phyloP scores from a whole-genome alignment of 2,797 vertebrate genomes.

The Esox lucius region DNA sequence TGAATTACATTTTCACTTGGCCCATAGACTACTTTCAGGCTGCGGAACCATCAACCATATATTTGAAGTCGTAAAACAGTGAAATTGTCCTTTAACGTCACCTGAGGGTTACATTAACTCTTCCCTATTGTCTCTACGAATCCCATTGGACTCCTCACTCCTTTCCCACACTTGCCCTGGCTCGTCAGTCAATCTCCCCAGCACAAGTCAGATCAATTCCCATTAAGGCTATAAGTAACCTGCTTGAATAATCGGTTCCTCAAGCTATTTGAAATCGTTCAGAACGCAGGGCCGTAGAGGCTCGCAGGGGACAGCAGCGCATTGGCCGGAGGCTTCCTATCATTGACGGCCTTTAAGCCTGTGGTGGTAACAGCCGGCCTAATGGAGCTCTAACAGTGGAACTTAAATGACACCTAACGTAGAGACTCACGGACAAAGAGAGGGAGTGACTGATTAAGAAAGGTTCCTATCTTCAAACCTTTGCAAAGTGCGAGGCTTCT shows the following conservation, averaged over 20 bases:
- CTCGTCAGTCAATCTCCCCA: neutral
- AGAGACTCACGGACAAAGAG: neutral
- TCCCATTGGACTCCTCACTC: neutral
- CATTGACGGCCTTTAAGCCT: neutral
- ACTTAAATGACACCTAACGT: neutral
- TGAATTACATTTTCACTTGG: too few relatives aligned
- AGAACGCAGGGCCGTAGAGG: slow-evolving; percentile 24
- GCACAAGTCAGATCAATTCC: slow-evolving; percentile 60
- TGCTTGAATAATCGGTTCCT: slow-evolving; percentile 58
- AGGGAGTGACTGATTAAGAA: neutral
- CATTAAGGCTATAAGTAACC: slow-evolving; percentile 64
- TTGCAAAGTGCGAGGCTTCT: too few relatives aligned
- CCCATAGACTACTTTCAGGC: too few relatives aligned
- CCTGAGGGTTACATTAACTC: neutral
- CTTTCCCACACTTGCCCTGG: neutral
- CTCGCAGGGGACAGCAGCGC: neutral
- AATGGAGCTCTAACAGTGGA: neutral
- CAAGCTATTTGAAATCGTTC: slow-evolving; percentile 43
- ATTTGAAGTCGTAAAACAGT: too few relatives aligned
- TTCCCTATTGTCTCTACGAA: neutral
- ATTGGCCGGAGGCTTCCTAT: neutral
- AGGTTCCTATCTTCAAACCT: neutral
- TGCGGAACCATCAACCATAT: too few relatives aligned
- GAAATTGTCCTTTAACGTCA: too few relatives aligned
- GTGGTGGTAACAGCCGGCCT: neutral